These are phyloP conservation scores for Neocrepidodera transversa DNA, from an alignment of 2,888 invertebrate genomes.

Conservation along the genomic window DNA sequence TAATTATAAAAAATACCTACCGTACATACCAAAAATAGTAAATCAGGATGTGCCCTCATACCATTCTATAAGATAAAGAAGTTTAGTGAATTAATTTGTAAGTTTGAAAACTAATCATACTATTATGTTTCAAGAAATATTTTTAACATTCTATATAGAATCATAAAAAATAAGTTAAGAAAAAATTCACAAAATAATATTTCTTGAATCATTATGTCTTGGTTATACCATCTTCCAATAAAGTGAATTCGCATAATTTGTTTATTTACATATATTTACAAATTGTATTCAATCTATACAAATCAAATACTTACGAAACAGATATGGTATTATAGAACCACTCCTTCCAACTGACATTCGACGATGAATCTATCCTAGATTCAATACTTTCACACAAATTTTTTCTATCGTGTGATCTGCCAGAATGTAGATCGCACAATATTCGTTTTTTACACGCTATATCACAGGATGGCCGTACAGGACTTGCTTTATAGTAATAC, in stretches of 20 bases:
- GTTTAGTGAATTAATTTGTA: background rate
- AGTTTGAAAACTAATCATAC: too few relatives aligned
- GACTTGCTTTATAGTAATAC: conserved; percentile 90
- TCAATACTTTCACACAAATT: conserved; percentile 83
- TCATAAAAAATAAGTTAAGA: too few relatives aligned
- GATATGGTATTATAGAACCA: conserved; percentile 89
- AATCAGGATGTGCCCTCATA: conserved; percentile 1
- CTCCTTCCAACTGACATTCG: conserved; percentile 81
- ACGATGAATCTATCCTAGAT: conserved; percentile 80
- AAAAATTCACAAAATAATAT: too few relatives aligned
- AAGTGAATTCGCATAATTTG: background rate
- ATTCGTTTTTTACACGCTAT: conserved; percentile 85
- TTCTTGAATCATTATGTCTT: too few relatives aligned
- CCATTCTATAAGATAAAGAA: conserved; percentile 17
- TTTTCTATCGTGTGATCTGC: conserved; percentile 85
- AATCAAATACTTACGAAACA: conserved; percentile 78
- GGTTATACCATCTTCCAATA: too few relatives aligned
- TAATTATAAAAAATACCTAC: conserved; percentile 6
- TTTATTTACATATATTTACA: background rate
- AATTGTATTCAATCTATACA: background rate
- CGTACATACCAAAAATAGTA: background rate
- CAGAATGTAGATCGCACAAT: conserved; percentile 86
- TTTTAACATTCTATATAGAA: background rate
- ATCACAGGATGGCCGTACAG: conserved; percentile 81
- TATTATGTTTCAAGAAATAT: too few relatives aligned